These are phyloP conservation scores for Autographa gamma DNA, from an alignment of 2,888 invertebrate species.

Conservation along the genomic window DNA sequence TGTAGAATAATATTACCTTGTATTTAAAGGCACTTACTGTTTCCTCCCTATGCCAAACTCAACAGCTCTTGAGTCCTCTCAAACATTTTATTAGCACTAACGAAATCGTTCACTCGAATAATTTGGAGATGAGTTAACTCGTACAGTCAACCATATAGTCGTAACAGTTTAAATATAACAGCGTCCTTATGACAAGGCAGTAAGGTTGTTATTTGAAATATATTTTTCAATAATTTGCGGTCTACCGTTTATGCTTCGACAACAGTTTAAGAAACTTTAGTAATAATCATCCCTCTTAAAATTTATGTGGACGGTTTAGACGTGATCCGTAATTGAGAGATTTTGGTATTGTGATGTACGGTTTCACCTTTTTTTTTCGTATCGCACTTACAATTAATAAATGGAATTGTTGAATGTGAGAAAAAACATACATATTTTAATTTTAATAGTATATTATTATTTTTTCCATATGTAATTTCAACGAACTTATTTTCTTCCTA, in stretches of 20 bases:
- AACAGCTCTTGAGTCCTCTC: slow-evolving; percentile 37
- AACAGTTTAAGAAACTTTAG: slow-evolving; percentile 38
- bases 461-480: too few species aligned
- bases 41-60: slow-evolving; percentile 31
- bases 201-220: too few species aligned
- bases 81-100: slow-evolving; percentile 58
- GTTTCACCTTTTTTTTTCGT: background rate
- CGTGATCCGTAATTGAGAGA: slow-evolving; percentile 8
- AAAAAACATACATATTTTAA: too few species aligned
- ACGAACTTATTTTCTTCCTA: too few species aligned
- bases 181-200: background rate
- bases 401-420: too few species aligned
- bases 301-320: slow-evolving; percentile 4
- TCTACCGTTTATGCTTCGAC: slow-evolving; percentile 20
- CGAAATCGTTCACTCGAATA: slow-evolving; percentile 59
- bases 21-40: background rate
- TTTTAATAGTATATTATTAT: too few species aligned
- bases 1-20: background rate
- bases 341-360: background rate
- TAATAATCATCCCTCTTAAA: slow-evolving; percentile 6
- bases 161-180: background rate
- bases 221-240: background rate
- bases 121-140: slow-evolving; percentile 51
- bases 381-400: too few species aligned
- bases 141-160: background rate